Conservation (phyloP, 2,113 vertebrate genomes). For the Clarias magur region DNA sequence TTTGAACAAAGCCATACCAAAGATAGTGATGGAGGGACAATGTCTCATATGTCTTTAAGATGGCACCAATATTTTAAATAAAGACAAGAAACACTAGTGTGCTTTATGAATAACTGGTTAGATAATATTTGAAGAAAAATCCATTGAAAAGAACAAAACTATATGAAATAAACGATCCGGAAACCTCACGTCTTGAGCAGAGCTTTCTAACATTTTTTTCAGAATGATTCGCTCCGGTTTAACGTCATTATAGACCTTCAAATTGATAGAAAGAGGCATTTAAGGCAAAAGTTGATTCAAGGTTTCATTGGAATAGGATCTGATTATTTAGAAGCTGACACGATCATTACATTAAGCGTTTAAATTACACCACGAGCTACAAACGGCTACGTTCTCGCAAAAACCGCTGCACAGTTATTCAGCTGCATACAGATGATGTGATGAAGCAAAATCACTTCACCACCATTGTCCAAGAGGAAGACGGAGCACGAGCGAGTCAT, state of each 20-base stretch:
- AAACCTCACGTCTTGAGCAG: not conserved
- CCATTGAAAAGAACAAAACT: not conserved
- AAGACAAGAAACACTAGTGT: not conserved
- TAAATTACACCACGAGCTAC: not conserved
- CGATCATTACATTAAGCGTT: not conserved
- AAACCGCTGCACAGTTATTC: not conserved
- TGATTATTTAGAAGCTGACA: not conserved
- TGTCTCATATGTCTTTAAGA: not conserved
- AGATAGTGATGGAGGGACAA: not conserved
- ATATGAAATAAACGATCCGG: not conserved
- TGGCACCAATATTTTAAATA: not conserved
- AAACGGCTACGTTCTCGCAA: not conserved
- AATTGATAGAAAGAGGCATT: not conserved
- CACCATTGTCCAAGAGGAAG: not conserved
- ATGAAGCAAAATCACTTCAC: not conserved
- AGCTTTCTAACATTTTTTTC: not conserved
- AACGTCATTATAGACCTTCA: not conserved
- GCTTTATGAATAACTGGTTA: not conserved
- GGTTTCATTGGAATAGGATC: not conserved
- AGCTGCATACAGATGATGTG: not conserved
- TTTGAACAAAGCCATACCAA: not conserved
- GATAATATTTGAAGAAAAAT: not conserved
- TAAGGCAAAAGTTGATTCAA: not conserved
- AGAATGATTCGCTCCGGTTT: not conserved
- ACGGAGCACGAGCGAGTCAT: not conserved